Evolutionary conservation across 92 coral and sea anemone genomes (phyloP), one percentile per base, ranked within the genome.

Genomic region (Parazoanthus darwini): DNA sequence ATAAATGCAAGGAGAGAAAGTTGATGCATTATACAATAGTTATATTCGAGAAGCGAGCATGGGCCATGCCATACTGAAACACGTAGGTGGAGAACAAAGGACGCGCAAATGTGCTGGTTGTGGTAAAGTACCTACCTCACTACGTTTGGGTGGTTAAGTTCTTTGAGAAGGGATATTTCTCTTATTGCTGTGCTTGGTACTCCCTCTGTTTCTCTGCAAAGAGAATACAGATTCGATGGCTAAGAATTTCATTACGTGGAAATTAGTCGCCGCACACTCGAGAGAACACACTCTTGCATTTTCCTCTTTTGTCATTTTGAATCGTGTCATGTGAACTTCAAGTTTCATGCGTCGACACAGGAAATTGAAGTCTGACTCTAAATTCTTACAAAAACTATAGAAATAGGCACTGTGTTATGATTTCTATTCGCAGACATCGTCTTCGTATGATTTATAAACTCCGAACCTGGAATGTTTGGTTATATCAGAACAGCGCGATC

Each of bases 111-210:
- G 15, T 29, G 35, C 80, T 56, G 68, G 85, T 81, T 20, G 78
- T 68, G 20, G 85, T 75, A 48, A 48, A 48, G 35, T 50, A 77
- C 90, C 8, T 91, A 97, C 99, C 96, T 95, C 82, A 97, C 99
- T 26, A 97, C 98, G 86, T 97, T 97, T 66, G 99, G 98, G 85
- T 97, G 99, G 88, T 92, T 91, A 80, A 97, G 94, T 83, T 97
- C 99, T 88, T 97, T 97, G 54, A 97, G 91, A 44, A 97, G 89
- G 37, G 99, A 97, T 81, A 97, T 97, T 89, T 97, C 99, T 81
- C 99, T 91, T 93, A 97, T 97, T 68, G 99, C 99, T 92, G 99
- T 97, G 79, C 99, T 97, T 66, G 99, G 99, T 5, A 97, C 99
- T 26, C 99, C 99, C 48, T 96, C 99, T 25, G 97, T 90, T 88